Evolutionary conservation across 2,113 vertebrate species (phyloP).

Genomic region (Danio rerio): DNA sequence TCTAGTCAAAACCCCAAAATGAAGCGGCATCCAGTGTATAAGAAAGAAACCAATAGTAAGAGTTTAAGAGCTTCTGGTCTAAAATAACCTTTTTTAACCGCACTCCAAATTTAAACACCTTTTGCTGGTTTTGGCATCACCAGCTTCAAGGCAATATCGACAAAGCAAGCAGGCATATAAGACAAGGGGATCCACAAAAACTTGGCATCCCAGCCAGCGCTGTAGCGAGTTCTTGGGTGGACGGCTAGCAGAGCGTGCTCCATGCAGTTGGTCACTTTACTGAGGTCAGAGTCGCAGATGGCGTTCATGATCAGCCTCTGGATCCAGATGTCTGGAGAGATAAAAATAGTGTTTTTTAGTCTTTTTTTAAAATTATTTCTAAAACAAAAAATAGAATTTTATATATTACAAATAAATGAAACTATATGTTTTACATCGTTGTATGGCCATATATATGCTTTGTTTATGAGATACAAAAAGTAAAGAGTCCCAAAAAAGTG

Average conservation of each 20-base stretch:
- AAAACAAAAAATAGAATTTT: no score
- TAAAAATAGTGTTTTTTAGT: not conserved
- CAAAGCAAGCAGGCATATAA: conserved; percentile 86
- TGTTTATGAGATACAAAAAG: no score
- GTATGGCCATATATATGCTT: no score
- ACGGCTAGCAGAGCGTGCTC: conserved; percentile 85
- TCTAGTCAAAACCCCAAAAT: not conserved
- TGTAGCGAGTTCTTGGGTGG: conserved; percentile 88
- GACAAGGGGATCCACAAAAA: conserved; percentile 91
- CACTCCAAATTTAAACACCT: conserved; percentile 60
- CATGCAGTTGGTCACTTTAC: conserved; percentile 88
- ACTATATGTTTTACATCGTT: no score
- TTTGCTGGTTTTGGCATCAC: conserved; percentile 85
- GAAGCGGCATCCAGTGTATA: not conserved
- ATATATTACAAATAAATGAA: no score
- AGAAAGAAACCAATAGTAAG: not conserved
- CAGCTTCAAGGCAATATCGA: conserved; percentile 80
- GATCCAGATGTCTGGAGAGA: conserved; percentile 78
- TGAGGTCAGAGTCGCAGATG: conserved; percentile 85
- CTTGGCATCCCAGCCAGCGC: conserved; percentile 94
- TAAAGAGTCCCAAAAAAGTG: no score
- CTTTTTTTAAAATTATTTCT: no score
- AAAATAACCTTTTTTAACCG: not conserved
- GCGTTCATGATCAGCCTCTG: conserved; percentile 84
- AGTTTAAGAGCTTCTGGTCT: not conserved